Base-by-base conservation (phyloP, 2,888 invertebrate species). In the Callinectes sapidus region DNA sequence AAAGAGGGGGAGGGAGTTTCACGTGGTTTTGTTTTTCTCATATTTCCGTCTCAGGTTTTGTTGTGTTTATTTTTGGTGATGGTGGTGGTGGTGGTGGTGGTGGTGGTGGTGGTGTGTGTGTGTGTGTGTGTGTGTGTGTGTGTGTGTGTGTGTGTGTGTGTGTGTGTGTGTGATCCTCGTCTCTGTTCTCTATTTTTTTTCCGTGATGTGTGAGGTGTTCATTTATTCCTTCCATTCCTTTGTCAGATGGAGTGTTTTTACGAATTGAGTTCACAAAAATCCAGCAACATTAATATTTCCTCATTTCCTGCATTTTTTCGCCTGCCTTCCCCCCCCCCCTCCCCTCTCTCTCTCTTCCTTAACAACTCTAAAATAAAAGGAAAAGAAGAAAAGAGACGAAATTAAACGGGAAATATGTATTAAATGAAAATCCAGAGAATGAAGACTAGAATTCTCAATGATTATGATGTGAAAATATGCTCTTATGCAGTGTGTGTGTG, bases 121-220 rank as follows among this genome's bases (percentile, higher is more conserved):
- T 71, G 71, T 71, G 71, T 71, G 71, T 71, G 71, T 71, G 71
- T 71, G 71, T 71, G 71, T 71, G 71, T 71, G 71, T 71, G 71
- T 71, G 71, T 71, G 71, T 71, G 71, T 71, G 71, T 71, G 71
- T 71, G 71, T 71, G 71, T 71, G 71, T 71, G 28, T 28, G 28
- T 71, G 71, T 71, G 71, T 71, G 71, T 71, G 71, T 71, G 71
- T 23, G 71, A n/a, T 6, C n/a, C n/a, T 18, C 23, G n/a, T 71
- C 6, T n/a, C 6, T n/a, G n/a, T n/a, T 23, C 71, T n/a, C 16
- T 71, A 71, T 71, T 28, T 28, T 28, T 71, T 10, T 71, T 10
- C 10, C 10, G n/a, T 71, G 23, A 10, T 8, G 8, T 71, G 8
- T 71, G 23, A 71, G 10, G n/a, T 28, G 10, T 28, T 71, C 71